A percentile compares a stretch with the other conserved stretches of the same genome.
Evolutionary conservation across 1,140 invertebrate genomes (phyloP).

Genomic region (Microplitis demolitor): DNA sequence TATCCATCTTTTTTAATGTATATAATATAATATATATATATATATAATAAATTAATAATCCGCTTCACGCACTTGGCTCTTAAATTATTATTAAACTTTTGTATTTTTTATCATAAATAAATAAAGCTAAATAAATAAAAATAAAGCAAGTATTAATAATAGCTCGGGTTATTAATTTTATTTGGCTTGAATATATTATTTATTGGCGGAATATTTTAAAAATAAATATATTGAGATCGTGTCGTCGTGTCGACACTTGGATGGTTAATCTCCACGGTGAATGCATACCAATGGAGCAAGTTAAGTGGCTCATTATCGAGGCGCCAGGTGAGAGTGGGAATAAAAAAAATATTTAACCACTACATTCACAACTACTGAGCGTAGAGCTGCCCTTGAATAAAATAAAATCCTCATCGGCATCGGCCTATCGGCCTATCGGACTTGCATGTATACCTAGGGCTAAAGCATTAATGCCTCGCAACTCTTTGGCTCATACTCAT

Average conservation of each 20-base stretch:
- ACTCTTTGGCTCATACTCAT: too few relatives aligned
- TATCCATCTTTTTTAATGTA: constrained; percentile 31
- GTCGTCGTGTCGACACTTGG: constrained; percentile 22
- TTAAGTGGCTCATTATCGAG: constrained; percentile 29
- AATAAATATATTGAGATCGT: neutral
- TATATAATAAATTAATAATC: constrained; percentile 54
- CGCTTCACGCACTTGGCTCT: constrained; percentile 29
- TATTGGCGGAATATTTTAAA: too few relatives aligned
- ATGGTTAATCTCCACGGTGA: constrained; percentile 2
- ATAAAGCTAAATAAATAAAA: too few relatives aligned
- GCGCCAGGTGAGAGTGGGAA: constrained; percentile 1
- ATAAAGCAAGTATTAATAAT: too few relatives aligned
- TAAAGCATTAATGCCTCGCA: too few relatives aligned
- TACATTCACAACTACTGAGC: neutral
- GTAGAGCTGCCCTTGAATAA: neutral
- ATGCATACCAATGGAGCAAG: constrained; percentile 20
- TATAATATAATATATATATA: neutral
- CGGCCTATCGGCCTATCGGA: too few relatives aligned
- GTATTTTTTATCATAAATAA: too few relatives aligned
- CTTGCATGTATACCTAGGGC: too few relatives aligned
- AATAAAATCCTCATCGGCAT: neutral
- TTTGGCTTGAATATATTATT: too few relatives aligned
- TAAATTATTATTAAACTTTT: neutral
- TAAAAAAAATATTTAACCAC: neutral
- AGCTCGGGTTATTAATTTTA: too few relatives aligned